Evolutionary conservation across 2,113 vertebrate species (phyloP).

Genomic region (Trematomus loennbergii): DNA sequence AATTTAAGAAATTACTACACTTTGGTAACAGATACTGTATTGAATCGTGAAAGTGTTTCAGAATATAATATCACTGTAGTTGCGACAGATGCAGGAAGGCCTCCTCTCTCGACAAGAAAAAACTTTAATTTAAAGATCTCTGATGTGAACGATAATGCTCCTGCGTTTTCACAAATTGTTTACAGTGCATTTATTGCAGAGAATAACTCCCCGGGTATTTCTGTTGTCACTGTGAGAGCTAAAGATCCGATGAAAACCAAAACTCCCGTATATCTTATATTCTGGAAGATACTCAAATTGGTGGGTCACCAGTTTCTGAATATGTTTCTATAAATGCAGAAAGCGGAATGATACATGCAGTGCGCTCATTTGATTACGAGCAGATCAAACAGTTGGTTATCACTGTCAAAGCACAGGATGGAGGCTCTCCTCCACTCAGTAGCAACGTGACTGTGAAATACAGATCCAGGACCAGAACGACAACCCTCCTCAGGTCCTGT

Average conservation of each 20-base stretch:
- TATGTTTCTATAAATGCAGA: constrained; percentile 73
- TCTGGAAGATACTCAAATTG: constrained; percentile 52
- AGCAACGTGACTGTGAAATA: constrained; percentile 1
- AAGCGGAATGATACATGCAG: constrained; percentile 64
- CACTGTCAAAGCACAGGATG: constrained; percentile 56
- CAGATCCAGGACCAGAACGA: too few species aligned
- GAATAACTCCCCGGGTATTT: constrained; percentile 47
- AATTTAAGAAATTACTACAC: constrained; percentile 68
- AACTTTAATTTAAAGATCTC: constrained; percentile 60
- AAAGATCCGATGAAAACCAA: constrained; percentile 49
- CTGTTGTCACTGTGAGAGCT: constrained; percentile 26
- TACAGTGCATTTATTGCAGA: constrained; percentile 50
- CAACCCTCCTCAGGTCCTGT: too few species aligned
- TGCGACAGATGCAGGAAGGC: constrained; percentile 56
- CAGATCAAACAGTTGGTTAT: constrained; percentile 58
- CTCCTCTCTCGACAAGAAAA: constrained; percentile 49
- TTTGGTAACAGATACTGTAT: constrained; percentile 47
- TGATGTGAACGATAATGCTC: constrained; percentile 79
- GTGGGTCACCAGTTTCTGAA: constrained; percentile 38
- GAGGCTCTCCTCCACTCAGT: constrained; percentile 61
- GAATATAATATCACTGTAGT: constrained; percentile 68
- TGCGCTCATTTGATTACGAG: constrained; percentile 73
- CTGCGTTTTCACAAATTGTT: constrained; percentile 50
- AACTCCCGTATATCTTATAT: constrained; percentile 62
- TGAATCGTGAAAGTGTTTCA: constrained; percentile 61